A percentile compares a stretch with the other conserved stretches of the same genome.
Conservation (phyloP, 1,140 invertebrate genomes). For the Pentalonia nigronervosa region DNA sequence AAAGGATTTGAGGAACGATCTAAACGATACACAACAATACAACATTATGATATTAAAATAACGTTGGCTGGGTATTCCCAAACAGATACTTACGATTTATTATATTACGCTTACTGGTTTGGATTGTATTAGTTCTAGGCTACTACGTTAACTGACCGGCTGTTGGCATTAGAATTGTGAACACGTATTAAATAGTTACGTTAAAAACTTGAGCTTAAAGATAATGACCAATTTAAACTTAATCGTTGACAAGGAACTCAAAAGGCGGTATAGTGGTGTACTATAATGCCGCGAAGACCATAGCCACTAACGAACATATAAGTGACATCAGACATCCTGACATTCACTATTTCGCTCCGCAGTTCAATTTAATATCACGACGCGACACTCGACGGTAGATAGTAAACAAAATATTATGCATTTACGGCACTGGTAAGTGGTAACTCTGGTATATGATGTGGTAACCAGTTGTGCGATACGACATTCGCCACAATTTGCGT, state of each 20-base stretch:
- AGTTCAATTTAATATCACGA: background rate
- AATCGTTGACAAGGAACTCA: background rate
- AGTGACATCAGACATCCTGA: background rate
- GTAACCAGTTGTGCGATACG: background rate
- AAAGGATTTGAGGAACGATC: background rate
- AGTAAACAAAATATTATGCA: constrained; percentile 23
- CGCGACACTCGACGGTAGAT: background rate
- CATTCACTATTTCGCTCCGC: background rate
- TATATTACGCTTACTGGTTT: background rate
- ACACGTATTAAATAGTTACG: background rate
- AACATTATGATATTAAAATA: background rate
- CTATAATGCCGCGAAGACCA: background rate
- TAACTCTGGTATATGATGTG: background rate
- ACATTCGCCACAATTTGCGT: background rate
- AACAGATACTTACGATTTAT: background rate
- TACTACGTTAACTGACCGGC: background rate
- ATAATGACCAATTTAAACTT: background rate
- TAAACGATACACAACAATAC: background rate
- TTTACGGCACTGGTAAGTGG: background rate
- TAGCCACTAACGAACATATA: background rate
- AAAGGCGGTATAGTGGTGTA: background rate
- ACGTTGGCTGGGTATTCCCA: background rate
- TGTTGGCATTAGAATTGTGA: background rate
- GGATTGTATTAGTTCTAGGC: background rate
- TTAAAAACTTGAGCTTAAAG: background rate